Conservation (phyloP, 1,140 invertebrate genomes). For the Eumeta japonica region DNA sequence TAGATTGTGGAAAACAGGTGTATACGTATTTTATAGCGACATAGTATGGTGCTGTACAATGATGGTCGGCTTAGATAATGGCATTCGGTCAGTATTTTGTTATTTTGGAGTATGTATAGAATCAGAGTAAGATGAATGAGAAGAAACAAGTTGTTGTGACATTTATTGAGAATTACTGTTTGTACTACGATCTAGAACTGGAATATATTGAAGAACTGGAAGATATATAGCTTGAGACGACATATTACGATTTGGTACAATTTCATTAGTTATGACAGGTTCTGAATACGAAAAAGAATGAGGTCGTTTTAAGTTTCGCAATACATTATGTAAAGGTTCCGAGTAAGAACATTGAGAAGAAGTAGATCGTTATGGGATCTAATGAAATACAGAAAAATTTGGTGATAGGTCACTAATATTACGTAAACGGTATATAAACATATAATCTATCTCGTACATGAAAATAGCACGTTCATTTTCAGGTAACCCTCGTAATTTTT, state of each 20-base stretch:
- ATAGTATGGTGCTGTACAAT: too few relatives aligned
- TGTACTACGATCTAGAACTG: too few relatives aligned
- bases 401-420: conserved; percentile 1
- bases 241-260: conserved; percentile 2
- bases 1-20: too few relatives aligned
- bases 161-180: background rate
- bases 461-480: conserved; percentile 13
- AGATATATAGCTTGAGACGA: background rate
- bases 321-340: background rate
- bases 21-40: too few relatives aligned
- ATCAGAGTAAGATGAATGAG: too few relatives aligned
- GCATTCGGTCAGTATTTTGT: too few relatives aligned
- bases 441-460: conserved; percentile 2
- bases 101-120: too few relatives aligned
- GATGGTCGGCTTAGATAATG: too few relatives aligned
- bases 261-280: background rate
- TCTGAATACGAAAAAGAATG: background rate
- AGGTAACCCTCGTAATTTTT: conserved; percentile 18
- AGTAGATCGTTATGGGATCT: background rate
- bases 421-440: background rate
- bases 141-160: too few relatives aligned
- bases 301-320: background rate
- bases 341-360: background rate
- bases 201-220: background rate
- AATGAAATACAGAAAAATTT: too few relatives aligned